phyloP scores from a whole-genome alignment of 92 coral and sea anemone genomes.

The Heliopora coerulea region DNA sequence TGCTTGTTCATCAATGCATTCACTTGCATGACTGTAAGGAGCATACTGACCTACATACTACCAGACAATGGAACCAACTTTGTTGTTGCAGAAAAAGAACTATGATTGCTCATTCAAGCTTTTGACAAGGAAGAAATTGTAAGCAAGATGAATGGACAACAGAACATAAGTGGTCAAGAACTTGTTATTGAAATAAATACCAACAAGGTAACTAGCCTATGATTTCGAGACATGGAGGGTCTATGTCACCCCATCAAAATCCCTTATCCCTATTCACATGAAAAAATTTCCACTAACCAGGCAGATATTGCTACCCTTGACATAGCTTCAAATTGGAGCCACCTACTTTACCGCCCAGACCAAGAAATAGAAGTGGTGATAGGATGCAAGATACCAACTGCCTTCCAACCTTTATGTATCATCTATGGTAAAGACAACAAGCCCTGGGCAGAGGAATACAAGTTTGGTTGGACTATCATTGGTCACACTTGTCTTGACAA shows the following conservation, averaged over 20 bases:
- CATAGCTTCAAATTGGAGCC: slow-evolving; percentile 47
- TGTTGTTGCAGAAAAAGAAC: too few relatives aligned
- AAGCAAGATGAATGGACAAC: too few relatives aligned
- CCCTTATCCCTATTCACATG: slow-evolving; percentile 22
- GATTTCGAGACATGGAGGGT: slow-evolving; percentile 35
- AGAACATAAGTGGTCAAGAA: slow-evolving; percentile 5
- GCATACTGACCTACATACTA: too few relatives aligned
- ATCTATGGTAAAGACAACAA: slow-evolving; percentile 32
- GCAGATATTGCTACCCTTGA: slow-evolving; percentile 54
- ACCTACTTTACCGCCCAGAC: slow-evolving; percentile 38
- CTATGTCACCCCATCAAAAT: slow-evolving; percentile 26
- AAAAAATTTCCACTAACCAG: slow-evolving; percentile 16
- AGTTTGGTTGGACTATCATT: slow-evolving; percentile 44
- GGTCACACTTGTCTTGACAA: slow-evolving; percentile 39
- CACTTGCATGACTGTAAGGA: too few relatives aligned
- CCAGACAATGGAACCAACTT: too few relatives aligned
- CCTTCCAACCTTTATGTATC: slow-evolving; percentile 21
- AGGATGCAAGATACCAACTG: slow-evolving; percentile 53
- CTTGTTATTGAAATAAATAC: slow-evolving; percentile 26
- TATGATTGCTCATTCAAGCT: too few relatives aligned
- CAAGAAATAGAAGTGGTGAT: slow-evolving; percentile 62
- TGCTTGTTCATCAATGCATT: too few relatives aligned
- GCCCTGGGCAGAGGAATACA: slow-evolving; percentile 47
- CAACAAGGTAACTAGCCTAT: slow-evolving; percentile 24
- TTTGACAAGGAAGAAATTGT: too few relatives aligned